These are phyloP conservation scores for Thunnus albacares DNA, from an alignment of 2,797 vertebrate genomes.

Conservation along the genomic window DNA sequence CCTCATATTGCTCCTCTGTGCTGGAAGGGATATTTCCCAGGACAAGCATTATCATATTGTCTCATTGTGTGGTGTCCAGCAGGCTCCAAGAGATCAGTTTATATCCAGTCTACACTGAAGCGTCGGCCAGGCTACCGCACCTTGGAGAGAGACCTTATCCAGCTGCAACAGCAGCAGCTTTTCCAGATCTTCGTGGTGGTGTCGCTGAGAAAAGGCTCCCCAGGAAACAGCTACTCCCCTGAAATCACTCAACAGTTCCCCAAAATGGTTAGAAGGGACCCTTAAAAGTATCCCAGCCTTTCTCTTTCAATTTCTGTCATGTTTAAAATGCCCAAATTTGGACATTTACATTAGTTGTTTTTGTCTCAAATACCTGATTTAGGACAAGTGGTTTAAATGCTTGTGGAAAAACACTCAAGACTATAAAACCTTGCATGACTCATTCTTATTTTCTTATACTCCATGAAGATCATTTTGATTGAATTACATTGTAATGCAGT, in stretches of 20 bases:
- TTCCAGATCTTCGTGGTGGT: conserved; percentile 98
- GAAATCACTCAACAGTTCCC: conserved; percentile 97
- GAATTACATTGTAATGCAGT: background rate
- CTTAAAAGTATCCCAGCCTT: background rate
- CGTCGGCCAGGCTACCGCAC: conserved; percentile 94
- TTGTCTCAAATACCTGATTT: background rate
- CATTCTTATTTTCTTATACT: conserved; percentile 8
- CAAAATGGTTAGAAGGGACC: conserved; percentile 87
- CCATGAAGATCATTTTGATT: background rate
- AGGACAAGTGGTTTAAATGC: background rate
- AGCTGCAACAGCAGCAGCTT: conserved; percentile 95
- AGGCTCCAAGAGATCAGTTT: conserved; percentile 86
- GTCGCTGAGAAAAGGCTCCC: conserved; percentile 91
- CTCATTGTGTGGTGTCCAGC: conserved; percentile 56
- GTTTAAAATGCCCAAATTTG: background rate
- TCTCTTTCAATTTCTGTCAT: background rate
- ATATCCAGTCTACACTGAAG: conserved; percentile 89
- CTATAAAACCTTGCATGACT: background rate
- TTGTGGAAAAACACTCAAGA: background rate
- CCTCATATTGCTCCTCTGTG: conserved; percentile 8
- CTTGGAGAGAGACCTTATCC: conserved; percentile 95
- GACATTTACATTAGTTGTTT: background rate
- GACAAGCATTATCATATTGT: conserved; percentile 27
- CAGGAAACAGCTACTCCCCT: conserved; percentile 88
- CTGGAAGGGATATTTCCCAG: conserved; percentile 20